These are phyloP conservation scores for Epinotia brunnichana DNA, from an alignment of 2,888 invertebrate genomes.

Conservation along the genomic window DNA sequence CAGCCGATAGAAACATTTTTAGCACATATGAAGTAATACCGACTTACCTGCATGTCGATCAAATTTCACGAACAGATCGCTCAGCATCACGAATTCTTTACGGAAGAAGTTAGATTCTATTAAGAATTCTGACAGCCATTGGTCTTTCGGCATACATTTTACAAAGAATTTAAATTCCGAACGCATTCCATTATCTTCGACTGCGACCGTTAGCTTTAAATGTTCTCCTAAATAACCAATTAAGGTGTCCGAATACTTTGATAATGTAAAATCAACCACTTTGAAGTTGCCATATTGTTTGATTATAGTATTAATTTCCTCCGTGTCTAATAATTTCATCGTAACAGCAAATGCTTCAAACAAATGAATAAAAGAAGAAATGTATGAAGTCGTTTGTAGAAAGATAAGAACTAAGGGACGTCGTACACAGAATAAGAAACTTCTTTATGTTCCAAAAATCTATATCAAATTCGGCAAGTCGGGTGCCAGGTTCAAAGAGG, in stretches of 20 bases:
- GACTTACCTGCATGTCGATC: conserved; percentile 59
- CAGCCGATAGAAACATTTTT: no score
- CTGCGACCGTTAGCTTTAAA: conserved; percentile 61
- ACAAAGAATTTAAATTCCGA: conserved; percentile 78
- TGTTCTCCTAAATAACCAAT: conserved; percentile 75
- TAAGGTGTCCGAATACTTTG: conserved; percentile 63
- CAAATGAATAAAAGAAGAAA: neutral
- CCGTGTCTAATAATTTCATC: conserved; percentile 62
- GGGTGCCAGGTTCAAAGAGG: no score
- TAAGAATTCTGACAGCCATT: conserved; percentile 73
- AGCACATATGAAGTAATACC: neutral
- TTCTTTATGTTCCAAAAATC: no score
- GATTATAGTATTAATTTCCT: conserved; percentile 61
- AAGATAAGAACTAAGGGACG: conserved; percentile 3
- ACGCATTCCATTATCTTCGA: conserved; percentile 50
- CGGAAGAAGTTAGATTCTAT: conserved; percentile 64
- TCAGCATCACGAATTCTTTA: conserved; percentile 70
- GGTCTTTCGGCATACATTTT: conserved; percentile 83
- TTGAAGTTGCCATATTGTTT: conserved; percentile 54
- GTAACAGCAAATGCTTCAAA: conserved; percentile 24
- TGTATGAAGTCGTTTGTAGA: neutral
- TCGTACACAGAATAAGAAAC: neutral
- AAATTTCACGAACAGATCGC: conserved; percentile 64
- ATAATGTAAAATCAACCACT: conserved; percentile 58
- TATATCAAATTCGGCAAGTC: no score